These are phyloP conservation scores for Pterocles gutturalis DNA, from an alignment of 2,113 vertebrate genomes.

Conservation along the genomic window DNA sequence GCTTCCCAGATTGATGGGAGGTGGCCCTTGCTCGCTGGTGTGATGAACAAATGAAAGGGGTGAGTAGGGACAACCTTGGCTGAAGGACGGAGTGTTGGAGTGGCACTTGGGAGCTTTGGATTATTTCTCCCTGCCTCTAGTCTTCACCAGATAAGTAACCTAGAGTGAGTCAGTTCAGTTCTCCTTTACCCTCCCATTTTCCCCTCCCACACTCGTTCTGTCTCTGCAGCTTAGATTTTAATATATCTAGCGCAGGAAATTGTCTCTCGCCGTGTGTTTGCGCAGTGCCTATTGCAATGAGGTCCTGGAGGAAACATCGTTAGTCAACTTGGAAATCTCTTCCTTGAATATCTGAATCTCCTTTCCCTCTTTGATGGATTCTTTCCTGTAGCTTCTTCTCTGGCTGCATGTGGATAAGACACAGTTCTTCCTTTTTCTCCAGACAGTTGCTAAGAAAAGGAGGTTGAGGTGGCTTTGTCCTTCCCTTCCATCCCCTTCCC, in stretches of 20 bases:
- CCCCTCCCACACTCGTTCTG: constrained; percentile 44
- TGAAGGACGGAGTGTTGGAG: background rate
- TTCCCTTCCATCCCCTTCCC: background rate
- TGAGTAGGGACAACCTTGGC: background rate
- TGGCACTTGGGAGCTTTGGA: constrained; percentile 10
- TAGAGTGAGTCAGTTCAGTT: constrained; percentile 24
- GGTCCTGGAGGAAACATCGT: constrained; percentile 40
- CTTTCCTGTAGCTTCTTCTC: constrained; percentile 20
- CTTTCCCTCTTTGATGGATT: constrained; percentile 37
- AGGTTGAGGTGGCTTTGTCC: background rate
- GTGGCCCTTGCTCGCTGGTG: background rate
- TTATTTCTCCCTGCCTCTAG: constrained; percentile 22
- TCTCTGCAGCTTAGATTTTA: constrained; percentile 37
- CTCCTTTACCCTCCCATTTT: constrained; percentile 28
- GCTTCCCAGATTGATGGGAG: background rate
- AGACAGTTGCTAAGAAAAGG: background rate
- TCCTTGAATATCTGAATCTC: constrained; percentile 34
- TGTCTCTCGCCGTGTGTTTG: background rate
- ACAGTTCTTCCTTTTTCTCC: background rate
- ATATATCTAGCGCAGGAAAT: constrained; percentile 46
- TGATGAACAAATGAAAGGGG: background rate
- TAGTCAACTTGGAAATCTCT: constrained; percentile 28
- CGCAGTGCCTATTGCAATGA: constrained; percentile 5
- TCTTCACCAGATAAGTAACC: constrained; percentile 55
- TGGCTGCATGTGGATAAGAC: background rate